phyloP scores from a whole-genome alignment of 2,797 vertebrate genomes.

The Ctenosaura bakeri region DNA sequence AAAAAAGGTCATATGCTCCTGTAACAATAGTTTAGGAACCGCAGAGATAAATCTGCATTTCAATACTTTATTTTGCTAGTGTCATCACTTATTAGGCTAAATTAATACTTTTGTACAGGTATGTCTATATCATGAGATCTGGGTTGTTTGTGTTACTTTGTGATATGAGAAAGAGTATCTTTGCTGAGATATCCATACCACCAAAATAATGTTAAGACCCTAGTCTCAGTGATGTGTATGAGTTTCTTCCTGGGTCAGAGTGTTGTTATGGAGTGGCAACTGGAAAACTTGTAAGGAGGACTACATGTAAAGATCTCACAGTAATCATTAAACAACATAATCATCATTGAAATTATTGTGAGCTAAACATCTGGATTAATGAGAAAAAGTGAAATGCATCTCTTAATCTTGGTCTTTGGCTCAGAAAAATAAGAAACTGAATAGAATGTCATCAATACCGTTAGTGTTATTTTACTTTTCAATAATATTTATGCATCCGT shows the following conservation, averaged over 20 bases:
- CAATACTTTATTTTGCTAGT: not conserved
- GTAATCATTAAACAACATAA: not conserved
- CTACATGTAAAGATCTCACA: not conserved
- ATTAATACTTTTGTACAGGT: not conserved
- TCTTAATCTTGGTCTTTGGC: conserved; percentile 16
- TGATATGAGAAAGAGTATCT: not conserved
- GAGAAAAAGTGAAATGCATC: not conserved
- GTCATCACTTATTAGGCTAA: not conserved
- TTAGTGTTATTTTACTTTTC: not conserved
- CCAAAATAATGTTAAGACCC: not conserved
- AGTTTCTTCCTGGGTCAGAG: not conserved
- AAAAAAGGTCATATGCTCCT: not conserved
- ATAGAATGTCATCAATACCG: not conserved
- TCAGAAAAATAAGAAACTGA: not conserved
- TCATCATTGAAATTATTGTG: not conserved
- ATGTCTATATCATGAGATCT: not conserved
- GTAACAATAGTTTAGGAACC: too few species aligned
- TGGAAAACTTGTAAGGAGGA: not conserved
- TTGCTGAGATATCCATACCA: not conserved
- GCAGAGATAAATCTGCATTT: not conserved
- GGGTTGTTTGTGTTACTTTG: not conserved
- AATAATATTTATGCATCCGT: not conserved
- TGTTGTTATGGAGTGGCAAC: not conserved
- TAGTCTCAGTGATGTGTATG: not conserved
- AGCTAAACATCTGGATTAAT: not conserved